These are phyloP conservation scores for Lerema accius DNA, from an alignment of 1,140 invertebrate genomes.

Conservation along the genomic window DNA sequence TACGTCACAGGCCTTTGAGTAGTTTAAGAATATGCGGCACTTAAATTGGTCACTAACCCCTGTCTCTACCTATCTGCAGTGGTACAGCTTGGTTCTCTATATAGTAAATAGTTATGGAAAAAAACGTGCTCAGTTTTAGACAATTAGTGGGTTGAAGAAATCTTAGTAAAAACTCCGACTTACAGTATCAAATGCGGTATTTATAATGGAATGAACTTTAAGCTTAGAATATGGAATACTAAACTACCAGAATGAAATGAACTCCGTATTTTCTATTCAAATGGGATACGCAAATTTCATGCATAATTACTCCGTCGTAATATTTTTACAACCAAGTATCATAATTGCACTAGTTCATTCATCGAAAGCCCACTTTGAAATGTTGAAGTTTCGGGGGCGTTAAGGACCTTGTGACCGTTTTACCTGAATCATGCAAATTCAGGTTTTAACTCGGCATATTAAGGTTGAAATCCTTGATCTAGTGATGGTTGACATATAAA, in stretches of 20 bases:
- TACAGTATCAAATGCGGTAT: no score
- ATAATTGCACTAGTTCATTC: conserved; percentile 4
- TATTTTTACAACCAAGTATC: conserved; percentile 4
- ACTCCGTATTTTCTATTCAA: conserved; percentile 22
- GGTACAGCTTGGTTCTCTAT: no score
- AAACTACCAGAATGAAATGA: background rate
- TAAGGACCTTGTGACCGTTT: background rate
- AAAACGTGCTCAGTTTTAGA: no score
- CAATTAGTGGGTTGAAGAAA: no score
- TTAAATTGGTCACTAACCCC: no score
- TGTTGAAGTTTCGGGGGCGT: background rate
- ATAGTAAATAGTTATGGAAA: no score
- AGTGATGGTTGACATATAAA: background rate
- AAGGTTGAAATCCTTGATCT: background rate
- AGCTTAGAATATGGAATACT: conserved; percentile 8
- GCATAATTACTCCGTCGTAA: conserved; percentile 5
- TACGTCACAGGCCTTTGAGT: no score
- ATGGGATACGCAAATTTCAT: conserved; percentile 15
- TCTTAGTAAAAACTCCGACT: no score
- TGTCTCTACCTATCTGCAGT: no score
- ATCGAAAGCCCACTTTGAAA: conserved; percentile 4
- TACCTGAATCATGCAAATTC: background rate
- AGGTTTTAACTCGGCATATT: background rate
- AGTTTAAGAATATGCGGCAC: no score
- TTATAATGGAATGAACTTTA: background rate